Conservation (phyloP, 2,113 vertebrate species). For the Martes martes region DNA sequence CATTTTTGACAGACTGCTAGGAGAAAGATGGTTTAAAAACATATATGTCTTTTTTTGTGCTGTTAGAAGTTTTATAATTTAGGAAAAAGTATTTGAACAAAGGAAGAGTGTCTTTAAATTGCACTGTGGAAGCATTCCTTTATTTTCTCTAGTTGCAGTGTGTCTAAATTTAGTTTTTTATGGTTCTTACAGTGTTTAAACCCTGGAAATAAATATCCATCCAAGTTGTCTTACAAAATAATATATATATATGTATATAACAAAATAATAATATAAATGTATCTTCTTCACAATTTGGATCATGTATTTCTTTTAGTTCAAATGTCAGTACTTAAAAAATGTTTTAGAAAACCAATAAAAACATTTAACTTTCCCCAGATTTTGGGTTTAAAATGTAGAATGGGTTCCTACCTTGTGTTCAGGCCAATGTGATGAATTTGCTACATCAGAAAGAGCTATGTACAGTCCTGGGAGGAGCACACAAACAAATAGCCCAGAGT, state of each 20-base stretch:
- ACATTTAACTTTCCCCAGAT: neutral
- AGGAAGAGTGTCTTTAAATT: neutral
- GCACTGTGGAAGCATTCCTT: neutral
- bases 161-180: neutral
- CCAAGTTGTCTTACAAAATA: neutral
- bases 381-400: neutral
- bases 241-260: no score
- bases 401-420: neutral
- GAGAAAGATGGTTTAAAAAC: neutral
- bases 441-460: neutral
- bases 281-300: neutral
- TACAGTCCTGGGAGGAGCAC: neutral
- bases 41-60: neutral
- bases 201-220: neutral
- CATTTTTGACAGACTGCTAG: neutral
- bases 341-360: neutral
- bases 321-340: neutral
- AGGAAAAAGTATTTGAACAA: neutral
- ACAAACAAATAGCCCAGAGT: neutral
- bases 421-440: neutral
- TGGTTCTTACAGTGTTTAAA: neutral
- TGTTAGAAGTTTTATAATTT: neutral
- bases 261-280: no score
- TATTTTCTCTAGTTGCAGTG: neutral
- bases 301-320: neutral